A percentile compares a stretch with the other conserved stretches of the same genome.
phyloP scores from a whole-genome alignment of 2,888 invertebrate species.

The Vesta saturnalis region DNA sequence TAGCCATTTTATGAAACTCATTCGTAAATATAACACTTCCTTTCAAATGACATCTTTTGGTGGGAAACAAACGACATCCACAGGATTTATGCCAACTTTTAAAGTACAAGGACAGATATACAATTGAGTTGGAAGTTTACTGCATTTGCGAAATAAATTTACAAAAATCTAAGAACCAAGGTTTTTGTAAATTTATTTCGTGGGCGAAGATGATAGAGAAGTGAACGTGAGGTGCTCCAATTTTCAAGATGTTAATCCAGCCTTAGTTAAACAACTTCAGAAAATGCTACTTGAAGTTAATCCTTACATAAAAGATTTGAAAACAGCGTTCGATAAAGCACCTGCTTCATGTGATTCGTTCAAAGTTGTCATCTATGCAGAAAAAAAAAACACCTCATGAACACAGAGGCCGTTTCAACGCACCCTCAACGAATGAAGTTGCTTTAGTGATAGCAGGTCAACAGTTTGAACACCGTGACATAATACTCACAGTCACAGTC shows the following conservation, averaged over 20 bases:
- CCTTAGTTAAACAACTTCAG: slow-evolving; percentile 24
- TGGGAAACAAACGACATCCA: slow-evolving; percentile 32
- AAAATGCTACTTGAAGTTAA: slow-evolving; percentile 47
- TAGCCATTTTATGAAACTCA: neutral
- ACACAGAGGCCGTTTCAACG: slow-evolving; percentile 53
- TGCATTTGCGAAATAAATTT: no score
- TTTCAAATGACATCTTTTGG: slow-evolving; percentile 43
- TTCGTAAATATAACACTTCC: slow-evolving; percentile 5
- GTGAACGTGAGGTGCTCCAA: neutral
- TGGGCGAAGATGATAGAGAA: slow-evolving; percentile 33
- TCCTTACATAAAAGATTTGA: slow-evolving; percentile 51
- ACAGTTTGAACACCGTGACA: slow-evolving; percentile 50
- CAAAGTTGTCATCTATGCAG: slow-evolving; percentile 53
- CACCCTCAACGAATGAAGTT: slow-evolving; percentile 55
- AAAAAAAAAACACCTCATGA: slow-evolving; percentile 52
- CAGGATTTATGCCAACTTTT: slow-evolving; percentile 17
- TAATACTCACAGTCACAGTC: slow-evolving; percentile 42
- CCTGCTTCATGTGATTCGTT: slow-evolving; percentile 47
- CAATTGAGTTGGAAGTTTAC: slow-evolving; percentile 41
- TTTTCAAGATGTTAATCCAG: neutral
- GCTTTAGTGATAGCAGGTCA: slow-evolving; percentile 55
- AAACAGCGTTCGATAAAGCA: slow-evolving; percentile 50
- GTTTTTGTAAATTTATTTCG: slow-evolving; percentile 50
- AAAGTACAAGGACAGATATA: slow-evolving; percentile 34
- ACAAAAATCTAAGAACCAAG: slow-evolving; percentile 45